Percentiles rank a stretch among this genome's conserved stretches.
Evolutionary conservation across 2,888 invertebrate genomes (phyloP).

Genomic region (Spilosoma lubricipeda): DNA sequence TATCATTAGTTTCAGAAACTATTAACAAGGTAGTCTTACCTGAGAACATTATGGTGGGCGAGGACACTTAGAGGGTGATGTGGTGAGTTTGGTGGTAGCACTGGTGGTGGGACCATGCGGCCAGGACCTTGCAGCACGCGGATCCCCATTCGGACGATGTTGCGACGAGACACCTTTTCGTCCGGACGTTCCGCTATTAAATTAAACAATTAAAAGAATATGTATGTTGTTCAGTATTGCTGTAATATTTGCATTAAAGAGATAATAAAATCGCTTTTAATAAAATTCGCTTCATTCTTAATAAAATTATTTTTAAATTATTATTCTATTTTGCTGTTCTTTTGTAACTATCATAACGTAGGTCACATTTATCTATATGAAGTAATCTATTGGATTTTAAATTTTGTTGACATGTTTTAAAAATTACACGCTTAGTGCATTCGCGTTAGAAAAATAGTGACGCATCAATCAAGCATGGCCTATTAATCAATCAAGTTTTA

Average conservation of each 20-base stretch:
- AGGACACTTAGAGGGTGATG: conserved; percentile 69
- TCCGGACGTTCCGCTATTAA: conserved; percentile 92
- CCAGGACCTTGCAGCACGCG: conserved; percentile 90
- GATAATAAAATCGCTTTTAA: too few species aligned
- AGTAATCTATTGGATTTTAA: too few species aligned
- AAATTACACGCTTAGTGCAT: too few species aligned
- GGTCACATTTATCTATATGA: too few species aligned
- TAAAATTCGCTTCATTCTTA: too few species aligned
- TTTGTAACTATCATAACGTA: too few species aligned
- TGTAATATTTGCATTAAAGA: neutral
- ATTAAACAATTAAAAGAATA: conserved; percentile 10
- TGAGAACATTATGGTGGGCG: conserved; percentile 74
- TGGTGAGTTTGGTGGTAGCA: conserved; percentile 66
- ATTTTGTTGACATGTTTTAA: too few species aligned
- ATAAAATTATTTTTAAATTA: too few species aligned
- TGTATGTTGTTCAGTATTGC: neutral
- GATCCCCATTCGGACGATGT: conserved; percentile 94
- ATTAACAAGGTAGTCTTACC: conserved; percentile 54
- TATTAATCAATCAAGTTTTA: too few species aligned
- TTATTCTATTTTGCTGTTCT: too few species aligned
- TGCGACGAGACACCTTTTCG: conserved; percentile 92
- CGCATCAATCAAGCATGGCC: too few species aligned
- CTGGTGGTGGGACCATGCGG: conserved; percentile 70
- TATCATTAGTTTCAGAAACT: neutral
- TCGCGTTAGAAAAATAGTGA: too few species aligned